These are phyloP conservation scores for Bolborhynchus lineola DNA, from an alignment of 2,113 vertebrate genomes.

Conservation along the genomic window DNA sequence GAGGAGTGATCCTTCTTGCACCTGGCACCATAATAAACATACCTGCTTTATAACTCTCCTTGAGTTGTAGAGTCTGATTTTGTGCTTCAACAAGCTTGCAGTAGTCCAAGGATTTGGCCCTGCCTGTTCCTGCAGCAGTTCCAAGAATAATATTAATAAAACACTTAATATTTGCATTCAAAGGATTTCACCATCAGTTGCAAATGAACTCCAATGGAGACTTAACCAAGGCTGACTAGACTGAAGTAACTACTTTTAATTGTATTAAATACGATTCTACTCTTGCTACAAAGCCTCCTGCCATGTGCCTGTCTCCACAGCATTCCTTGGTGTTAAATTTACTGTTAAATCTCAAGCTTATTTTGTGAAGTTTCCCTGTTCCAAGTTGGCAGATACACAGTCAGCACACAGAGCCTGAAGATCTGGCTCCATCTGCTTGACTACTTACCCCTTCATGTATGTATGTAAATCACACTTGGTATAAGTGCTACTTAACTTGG, in stretches of 20 bases:
- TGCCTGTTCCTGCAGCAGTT: not conserved
- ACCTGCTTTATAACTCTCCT: no score
- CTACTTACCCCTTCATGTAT: not conserved
- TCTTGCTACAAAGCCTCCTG: not conserved
- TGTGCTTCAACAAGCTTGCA: not conserved
- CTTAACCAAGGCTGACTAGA: slow-evolving; percentile 13
- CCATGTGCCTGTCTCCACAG: not conserved
- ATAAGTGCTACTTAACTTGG: not conserved
- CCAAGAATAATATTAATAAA: not conserved
- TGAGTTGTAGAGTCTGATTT: no score
- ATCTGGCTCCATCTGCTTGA: not conserved
- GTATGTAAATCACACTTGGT: not conserved
- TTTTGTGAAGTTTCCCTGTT: not conserved
- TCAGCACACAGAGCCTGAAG: not conserved
- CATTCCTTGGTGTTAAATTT: not conserved
- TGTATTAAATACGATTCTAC: not conserved
- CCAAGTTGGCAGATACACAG: not conserved
- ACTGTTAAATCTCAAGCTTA: not conserved
- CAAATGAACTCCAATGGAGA: slow-evolving; percentile 14
- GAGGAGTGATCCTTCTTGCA: no score
- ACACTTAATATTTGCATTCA: slow-evolving; percentile 24
- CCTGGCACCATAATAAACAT: no score
- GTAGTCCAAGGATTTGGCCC: not conserved
- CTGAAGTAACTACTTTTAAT: slow-evolving; percentile 31
- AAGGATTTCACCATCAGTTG: slow-evolving; percentile 2